Base-by-base conservation (phyloP, 2,113 vertebrate species). In the Psilopsiagon aurifrons region DNA sequence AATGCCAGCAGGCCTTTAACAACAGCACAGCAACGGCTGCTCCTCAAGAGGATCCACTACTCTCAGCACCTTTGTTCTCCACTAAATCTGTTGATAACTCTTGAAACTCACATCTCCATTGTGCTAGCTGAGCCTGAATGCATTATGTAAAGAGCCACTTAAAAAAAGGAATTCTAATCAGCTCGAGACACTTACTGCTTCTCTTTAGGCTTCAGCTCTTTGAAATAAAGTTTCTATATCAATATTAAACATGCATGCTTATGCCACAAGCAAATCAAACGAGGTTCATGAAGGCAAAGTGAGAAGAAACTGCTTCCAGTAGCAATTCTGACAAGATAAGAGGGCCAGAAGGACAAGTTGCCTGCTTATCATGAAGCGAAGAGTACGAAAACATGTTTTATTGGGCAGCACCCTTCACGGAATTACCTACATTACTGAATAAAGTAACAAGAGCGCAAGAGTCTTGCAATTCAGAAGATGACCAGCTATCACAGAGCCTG, bases 331-430 rank as follows among this genome's bases (percentile, higher is more conserved):
- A 28, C 62, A 64, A 92, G 68, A 83, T 71, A 88, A 80, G 25
- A 83, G 31, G 86, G 81, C 73, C 63, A 88, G 76, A 94, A 91
- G 59, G 68, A 86, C 87, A 86, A 95, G 83, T 37, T 68, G 39
- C 8, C 71, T 95, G 39, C 51, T 92, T 88, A 70, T 60, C 60
- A 44, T 8, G 55, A 89, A 8, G 11, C 59, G 10, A 11, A 33
- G 54, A 69, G 39, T n/a, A 47, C 9, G 3, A 80, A 83, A 80
- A 10, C 27, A 63, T 7, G 0, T 51, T 92, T 41, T 76, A 59
- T 16, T 69, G 29, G 68, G 33, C 13, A 80, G 39, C 10, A 13
- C 20, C 39, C 43, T 64, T 7, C 41, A 17, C 0, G 7, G 41
- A 67, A 82, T 35, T 35, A 43, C 31, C 20, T 28, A 9, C 27